These are phyloP conservation scores for Etia nguti DNA, from an alignment of 2,113 vertebrate genomes.

Conservation along the genomic window DNA sequence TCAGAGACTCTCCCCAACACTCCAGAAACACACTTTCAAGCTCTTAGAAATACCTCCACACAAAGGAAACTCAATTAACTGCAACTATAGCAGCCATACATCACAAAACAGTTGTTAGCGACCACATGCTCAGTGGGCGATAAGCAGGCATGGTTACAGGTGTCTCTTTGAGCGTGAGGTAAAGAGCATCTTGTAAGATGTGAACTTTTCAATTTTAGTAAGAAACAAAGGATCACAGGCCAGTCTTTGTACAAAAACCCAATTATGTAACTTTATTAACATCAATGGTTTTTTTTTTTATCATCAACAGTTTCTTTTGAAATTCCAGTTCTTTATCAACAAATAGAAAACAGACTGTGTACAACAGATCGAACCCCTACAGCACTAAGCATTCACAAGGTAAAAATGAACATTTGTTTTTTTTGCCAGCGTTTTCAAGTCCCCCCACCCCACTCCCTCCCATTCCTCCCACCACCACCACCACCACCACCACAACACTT, in stretches of 20 bases:
- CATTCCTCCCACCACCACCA: background rate
- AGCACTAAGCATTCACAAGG: slow-evolving; percentile 99
- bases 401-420: slow-evolving; percentile 86
- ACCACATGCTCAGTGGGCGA: background rate
- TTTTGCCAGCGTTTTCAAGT: slow-evolving; percentile 50
- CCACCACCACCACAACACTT: background rate
- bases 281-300: slow-evolving; percentile 80
- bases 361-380: slow-evolving; percentile 96
- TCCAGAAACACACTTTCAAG: background rate
- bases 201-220: background rate
- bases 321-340: slow-evolving; percentile 88
- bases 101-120: background rate
- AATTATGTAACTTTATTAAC: slow-evolving; percentile 99
- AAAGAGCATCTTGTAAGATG: background rate
- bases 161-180: background rate
- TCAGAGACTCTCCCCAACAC: background rate
- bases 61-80: background rate
- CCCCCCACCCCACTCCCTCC: slow-evolving; percentile 21
- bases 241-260: slow-evolving; percentile 86
- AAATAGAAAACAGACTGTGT: slow-evolving; percentile 99
- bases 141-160: background rate
- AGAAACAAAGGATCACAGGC: slow-evolving; percentile 32
- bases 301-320: slow-evolving; percentile 67
- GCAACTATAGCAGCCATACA: background rate
- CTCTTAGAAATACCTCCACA: background rate